Conservation (phyloP, 1,140 invertebrate genomes). For the Ceratosolen fusciceps region DNA sequence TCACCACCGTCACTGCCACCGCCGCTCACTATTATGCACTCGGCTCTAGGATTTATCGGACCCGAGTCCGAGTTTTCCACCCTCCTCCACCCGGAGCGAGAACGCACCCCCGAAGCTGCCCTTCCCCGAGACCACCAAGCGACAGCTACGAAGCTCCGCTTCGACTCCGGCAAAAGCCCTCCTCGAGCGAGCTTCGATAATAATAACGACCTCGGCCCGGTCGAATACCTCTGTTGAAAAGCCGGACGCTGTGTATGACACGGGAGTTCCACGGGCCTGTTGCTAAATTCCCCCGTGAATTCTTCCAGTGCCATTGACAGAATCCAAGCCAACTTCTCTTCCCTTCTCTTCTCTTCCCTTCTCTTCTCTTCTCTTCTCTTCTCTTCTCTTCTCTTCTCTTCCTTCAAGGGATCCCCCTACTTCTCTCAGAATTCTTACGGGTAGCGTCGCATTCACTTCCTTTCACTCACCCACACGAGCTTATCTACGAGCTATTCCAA, state of each 20-base stretch:
- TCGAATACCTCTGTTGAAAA: conserved; percentile 52
- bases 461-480: too few relatives aligned
- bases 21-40: conserved; percentile 11
- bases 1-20: too few relatives aligned
- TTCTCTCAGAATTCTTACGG: too few relatives aligned
- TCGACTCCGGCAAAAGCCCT: too few relatives aligned
- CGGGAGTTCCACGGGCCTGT: conserved; percentile 71
- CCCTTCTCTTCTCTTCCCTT: neutral
- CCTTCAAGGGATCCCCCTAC: neutral
- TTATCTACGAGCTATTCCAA: too few relatives aligned
- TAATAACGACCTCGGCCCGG: neutral
- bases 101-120: neutral
- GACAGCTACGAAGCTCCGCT: neutral
- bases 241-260: conserved; percentile 72
- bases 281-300: conserved; percentile 70
- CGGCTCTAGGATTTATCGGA: conserved; percentile 26
- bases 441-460: too few relatives aligned
- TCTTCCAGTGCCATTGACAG: conserved; percentile 74
- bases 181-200: too few relatives aligned
- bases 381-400: neutral
- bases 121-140: too few relatives aligned
- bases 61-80: neutral
- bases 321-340: conserved; percentile 60
- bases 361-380: neutral
- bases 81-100: too few relatives aligned